These are phyloP conservation scores for Zalophus californianus DNA, from an alignment of 2,797 vertebrate species.

Conservation along the genomic window DNA sequence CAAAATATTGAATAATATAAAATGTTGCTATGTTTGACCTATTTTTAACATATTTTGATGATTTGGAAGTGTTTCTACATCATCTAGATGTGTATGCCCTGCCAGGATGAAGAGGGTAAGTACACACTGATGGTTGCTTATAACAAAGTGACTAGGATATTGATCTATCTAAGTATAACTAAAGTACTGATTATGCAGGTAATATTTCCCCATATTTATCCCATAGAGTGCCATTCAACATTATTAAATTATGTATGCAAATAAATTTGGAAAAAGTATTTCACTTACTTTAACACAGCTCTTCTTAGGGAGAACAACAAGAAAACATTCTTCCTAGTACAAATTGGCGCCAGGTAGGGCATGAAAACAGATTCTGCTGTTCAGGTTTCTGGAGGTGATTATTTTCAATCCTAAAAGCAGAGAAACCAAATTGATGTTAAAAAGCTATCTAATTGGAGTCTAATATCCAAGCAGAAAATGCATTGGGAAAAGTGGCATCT, in stretches of 20 bases:
- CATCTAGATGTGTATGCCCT: neutral
- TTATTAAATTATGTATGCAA: constrained; percentile 63
- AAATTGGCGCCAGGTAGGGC: constrained; percentile 49
- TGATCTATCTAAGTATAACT: neutral
- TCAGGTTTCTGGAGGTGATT: constrained; percentile 33
- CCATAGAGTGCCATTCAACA: neutral
- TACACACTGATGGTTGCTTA: neutral
- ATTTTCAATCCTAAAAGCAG: constrained; percentile 46
- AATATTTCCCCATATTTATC: constrained; percentile 7
- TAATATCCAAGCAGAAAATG: neutral
- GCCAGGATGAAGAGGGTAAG: neutral
- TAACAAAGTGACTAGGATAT: neutral
- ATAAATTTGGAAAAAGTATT: constrained; percentile 41
- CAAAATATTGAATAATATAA: neutral
- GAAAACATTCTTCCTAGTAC: neutral
- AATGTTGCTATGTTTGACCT: neutral
- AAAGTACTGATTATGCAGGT: neutral
- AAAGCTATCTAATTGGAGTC: neutral
- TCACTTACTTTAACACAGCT: constrained; percentile 58
- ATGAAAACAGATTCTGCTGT: neutral
- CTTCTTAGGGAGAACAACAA: constrained; percentile 6
- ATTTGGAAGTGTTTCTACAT: constrained; percentile 21
- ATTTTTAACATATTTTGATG: neutral
- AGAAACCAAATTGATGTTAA: neutral
- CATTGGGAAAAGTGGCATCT: neutral